These are phyloP conservation scores for Columba guinea DNA, from an alignment of 2,797 vertebrate species.

Conservation along the genomic window DNA sequence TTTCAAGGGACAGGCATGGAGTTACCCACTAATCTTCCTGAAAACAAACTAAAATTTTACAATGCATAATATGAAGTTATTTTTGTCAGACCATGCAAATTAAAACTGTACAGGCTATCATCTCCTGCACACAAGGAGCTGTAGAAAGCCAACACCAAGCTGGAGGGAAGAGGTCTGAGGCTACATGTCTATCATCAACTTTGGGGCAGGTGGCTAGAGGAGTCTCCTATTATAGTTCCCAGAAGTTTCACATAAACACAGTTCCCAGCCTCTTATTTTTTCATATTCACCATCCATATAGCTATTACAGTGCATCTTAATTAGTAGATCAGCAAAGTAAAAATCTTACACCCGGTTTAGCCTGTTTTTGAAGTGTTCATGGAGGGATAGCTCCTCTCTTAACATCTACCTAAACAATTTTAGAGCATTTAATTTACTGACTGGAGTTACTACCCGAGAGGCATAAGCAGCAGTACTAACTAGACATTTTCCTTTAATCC, in stretches of 20 bases:
- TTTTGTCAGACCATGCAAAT: background rate
- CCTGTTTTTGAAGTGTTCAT: background rate
- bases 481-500: background rate
- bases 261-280: background rate
- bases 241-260: background rate
- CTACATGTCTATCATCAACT: background rate
- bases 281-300: background rate
- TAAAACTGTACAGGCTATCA: background rate
- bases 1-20: background rate
- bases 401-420: background rate
- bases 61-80: background rate
- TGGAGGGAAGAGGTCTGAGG: background rate
- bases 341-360: background rate
- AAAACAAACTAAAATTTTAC: slow-evolving; percentile 7
- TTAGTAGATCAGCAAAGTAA: background rate
- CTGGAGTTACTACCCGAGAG: background rate
- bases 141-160: background rate
- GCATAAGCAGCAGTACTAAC: background rate
- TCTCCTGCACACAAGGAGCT: background rate
- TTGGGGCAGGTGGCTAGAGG: background rate
- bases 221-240: background rate
- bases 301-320: background rate
- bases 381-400: background rate
- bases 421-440: slow-evolving; percentile 3
- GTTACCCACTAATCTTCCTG: background rate